phyloP scores from a whole-genome alignment of 2,888 invertebrate genomes.

The Ganaspis brasiliensis region DNA sequence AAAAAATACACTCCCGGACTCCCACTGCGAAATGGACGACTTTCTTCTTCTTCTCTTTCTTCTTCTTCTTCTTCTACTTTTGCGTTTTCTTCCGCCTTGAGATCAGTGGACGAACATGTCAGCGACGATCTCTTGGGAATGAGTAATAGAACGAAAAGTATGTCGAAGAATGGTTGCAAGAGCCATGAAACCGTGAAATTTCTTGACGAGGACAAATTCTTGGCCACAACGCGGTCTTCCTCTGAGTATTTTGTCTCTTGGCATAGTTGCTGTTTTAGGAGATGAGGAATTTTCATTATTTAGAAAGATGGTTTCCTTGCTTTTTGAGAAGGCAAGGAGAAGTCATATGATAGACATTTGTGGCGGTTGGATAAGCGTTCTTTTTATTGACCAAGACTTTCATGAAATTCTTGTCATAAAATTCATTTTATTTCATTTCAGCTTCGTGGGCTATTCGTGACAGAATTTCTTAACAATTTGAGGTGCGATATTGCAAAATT shows the following conservation, averaged over 20 bases:
- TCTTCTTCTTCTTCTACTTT: constrained; percentile 2
- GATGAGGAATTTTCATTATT: constrained; percentile 25
- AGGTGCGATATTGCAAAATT: no score
- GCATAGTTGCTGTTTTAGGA: constrained; percentile 4
- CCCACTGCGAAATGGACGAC: background rate
- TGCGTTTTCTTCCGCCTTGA: constrained; percentile 24
- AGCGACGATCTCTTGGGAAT: constrained; percentile 29
- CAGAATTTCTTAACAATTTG: no score
- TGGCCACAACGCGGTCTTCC: background rate
- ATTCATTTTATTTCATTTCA: no score
- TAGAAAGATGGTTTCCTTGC: background rate
- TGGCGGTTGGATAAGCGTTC: background rate
- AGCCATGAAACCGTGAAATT: constrained; percentile 27
- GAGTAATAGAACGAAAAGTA: constrained; percentile 28
- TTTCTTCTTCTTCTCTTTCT: constrained; percentile 2
- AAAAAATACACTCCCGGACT: constrained; percentile 1
- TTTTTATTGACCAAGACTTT: no score
- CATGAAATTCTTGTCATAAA: no score
- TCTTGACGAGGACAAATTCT: constrained; percentile 23
- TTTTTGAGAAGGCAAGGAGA: background rate
- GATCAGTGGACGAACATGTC: constrained; percentile 23
- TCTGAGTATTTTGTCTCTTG: constrained; percentile 7
- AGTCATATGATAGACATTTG: background rate
- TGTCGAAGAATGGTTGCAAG: constrained; percentile 39
- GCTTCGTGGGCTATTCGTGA: no score